Percentiles rank a stretch among this genome's conserved stretches.
Evolutionary conservation across 2,113 vertebrate genomes (phyloP).

Genomic region (Felis chaus): DNA sequence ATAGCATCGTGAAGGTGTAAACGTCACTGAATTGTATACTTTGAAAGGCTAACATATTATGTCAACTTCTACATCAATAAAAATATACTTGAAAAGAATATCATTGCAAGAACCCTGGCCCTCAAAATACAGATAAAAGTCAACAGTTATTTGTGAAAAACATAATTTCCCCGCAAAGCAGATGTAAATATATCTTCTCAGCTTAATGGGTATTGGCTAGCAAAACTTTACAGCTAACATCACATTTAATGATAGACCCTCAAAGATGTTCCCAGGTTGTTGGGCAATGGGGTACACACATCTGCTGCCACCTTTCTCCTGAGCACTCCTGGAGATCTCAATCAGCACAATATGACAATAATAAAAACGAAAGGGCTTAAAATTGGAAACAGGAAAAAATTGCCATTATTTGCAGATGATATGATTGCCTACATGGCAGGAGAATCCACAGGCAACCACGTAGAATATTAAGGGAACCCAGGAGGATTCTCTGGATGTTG

Average conservation of each 20-base stretch:
- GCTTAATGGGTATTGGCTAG: neutral
- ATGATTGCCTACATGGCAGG: neutral
- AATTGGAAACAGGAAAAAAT: neutral
- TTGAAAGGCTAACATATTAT: neutral
- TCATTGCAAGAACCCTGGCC: neutral
- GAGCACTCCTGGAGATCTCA: neutral
- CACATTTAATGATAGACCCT: neutral
- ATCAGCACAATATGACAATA: neutral
- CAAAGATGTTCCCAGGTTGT: neutral
- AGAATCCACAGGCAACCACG: neutral
- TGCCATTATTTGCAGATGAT: neutral
- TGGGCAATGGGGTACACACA: neutral
- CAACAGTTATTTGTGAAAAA: neutral
- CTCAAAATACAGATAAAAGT: neutral
- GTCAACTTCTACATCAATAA: neutral
- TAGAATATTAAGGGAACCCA: neutral
- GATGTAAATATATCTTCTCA: neutral
- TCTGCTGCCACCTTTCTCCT: neutral
- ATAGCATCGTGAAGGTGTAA: neutral
- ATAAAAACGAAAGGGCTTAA: neutral
- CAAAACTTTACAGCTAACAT: neutral
- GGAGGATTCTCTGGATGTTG: neutral
- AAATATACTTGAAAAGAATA: neutral
- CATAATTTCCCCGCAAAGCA: neutral
- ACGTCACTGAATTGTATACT: neutral